Evolutionary conservation across 2,113 vertebrate genomes (phyloP).

Genomic region (Microtus montanus): DNA sequence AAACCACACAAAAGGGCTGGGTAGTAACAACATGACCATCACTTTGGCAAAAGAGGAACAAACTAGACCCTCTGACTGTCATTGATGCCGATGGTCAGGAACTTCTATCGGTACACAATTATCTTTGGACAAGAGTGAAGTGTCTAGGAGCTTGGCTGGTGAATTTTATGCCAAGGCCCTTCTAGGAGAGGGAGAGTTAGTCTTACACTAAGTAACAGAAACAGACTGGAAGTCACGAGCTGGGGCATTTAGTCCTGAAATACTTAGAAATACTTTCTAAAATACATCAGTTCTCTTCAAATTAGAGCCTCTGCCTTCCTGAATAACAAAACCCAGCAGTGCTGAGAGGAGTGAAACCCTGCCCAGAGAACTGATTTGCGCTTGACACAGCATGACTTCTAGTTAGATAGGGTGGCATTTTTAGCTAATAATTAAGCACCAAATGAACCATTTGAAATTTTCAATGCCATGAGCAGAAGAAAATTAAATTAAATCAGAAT

Average conservation of each 20-base stretch:
- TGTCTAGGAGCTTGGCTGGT: not conserved
- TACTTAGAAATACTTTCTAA: conserved; percentile 53
- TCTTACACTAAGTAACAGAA: not conserved
- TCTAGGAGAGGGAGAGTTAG: not conserved
- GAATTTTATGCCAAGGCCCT: not conserved
- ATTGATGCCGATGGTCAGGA: not conserved
- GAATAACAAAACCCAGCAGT: conserved; percentile 7
- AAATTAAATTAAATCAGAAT: conserved; percentile 86
- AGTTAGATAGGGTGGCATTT: conserved; percentile 75
- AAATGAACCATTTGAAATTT: conserved; percentile 86
- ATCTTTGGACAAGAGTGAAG: not conserved
- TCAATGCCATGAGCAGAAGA: conserved; percentile 77
- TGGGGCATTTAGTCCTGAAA: not conserved
- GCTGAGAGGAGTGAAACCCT: conserved; percentile 64
- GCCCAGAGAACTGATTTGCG: conserved; percentile 72
- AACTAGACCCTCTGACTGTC: not conserved
- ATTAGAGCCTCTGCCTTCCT: conserved; percentile 63
- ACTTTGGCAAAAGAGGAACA: not conserved
- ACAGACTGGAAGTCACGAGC: not conserved
- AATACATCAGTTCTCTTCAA: conserved; percentile 63
- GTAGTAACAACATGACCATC: not conserved
- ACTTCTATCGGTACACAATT: not conserved
- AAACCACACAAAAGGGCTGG: not conserved
- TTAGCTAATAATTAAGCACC: conserved; percentile 85
- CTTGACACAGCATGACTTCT: conserved; percentile 72